These are phyloP conservation scores for Andrena cerasifolii DNA, from an alignment of 1,140 invertebrate species.

Conservation along the genomic window DNA sequence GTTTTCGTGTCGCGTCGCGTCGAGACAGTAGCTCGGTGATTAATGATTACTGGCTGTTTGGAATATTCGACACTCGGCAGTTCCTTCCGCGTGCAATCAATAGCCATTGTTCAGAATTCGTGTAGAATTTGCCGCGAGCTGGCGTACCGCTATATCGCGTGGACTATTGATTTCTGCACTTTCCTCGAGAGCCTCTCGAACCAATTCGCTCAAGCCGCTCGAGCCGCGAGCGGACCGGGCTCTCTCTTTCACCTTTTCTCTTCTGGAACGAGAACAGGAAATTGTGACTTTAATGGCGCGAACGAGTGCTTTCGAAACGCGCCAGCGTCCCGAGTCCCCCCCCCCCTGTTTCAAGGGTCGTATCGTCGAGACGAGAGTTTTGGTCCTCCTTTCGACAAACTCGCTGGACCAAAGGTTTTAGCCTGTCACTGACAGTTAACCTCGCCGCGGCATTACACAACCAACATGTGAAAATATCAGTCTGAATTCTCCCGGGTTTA, in stretches of 20 bases:
- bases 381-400: too few species aligned
- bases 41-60: slow-evolving; percentile 33
- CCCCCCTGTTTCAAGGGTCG: too few species aligned
- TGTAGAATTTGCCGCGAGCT: slow-evolving; percentile 33
- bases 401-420: too few species aligned
- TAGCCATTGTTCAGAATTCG: slow-evolving; percentile 45
- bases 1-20: too few species aligned
- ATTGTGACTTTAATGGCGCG: slow-evolving; percentile 4
- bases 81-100: slow-evolving; percentile 47
- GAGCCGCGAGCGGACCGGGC: neutral
- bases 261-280: neutral
- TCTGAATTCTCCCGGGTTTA: neutral
- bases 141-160: slow-evolving; percentile 1
- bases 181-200: slow-evolving; percentile 32
- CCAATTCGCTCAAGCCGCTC: slow-evolving; percentile 10
- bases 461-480: slow-evolving; percentile 3
- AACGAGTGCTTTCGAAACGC: slow-evolving; percentile 6
- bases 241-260: neutral
- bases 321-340: neutral
- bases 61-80: slow-evolving; percentile 36
- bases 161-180: slow-evolving; percentile 41
- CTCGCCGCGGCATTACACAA: neutral
- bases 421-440: too few species aligned
- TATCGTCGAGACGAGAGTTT: neutral
- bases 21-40: too few species aligned